Evolutionary conservation across 2,888 invertebrate genomes (phyloP), one percentile per base, ranked within the genome.

Genomic region (Acleris emargana): DNA sequence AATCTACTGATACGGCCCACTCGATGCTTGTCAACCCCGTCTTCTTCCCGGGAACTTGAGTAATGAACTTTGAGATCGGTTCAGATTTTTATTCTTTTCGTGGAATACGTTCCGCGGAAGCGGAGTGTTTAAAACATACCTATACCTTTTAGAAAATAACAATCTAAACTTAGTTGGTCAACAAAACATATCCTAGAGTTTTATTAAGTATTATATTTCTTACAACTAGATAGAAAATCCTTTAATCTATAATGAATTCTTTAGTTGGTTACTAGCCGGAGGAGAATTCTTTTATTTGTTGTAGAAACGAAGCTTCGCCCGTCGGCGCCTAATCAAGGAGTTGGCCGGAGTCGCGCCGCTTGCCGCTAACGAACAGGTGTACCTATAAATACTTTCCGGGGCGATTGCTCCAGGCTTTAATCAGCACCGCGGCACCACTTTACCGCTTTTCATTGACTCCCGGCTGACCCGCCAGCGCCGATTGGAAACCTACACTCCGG

Each of bases 321-420:
- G 88, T 82, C 82, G 89, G 90, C 89, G 86, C 89, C 91, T 91
- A 92, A 92, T 92, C 91, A 92, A 91, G 90, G 87, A 92, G 89
- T 91, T 92, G 91, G 91, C 91, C 81, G 84, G 83, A 66, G 61
- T 61, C 66, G 61, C 61, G 84, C 82, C 86, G 86, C 80, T 86
- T 82, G 87, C 86, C 83, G 83, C 89, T 92, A 92, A 92, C 91
- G 91, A 92, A 90, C 91, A 92, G 91, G 91, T 92, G 91, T 88
- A 91, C 89, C 90, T 89, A 91, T 91, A 91, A 91, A 91, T 91
- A 91, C 89, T 91, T 90, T 89, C 87, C 88, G 87, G 81, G 87
- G 88, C 87, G 89, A 91, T 91, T 91, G 91, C 91, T 91, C 79
- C 87, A 87, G 91, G 91, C 89, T 91, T 92, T 92, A 92, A 92